A percentile compares a stretch with the other conserved stretches of the same genome.
These are phyloP conservation scores for Brachyalestes nurse DNA, from an alignment of 2,797 vertebrate species.

Conservation along the genomic window DNA sequence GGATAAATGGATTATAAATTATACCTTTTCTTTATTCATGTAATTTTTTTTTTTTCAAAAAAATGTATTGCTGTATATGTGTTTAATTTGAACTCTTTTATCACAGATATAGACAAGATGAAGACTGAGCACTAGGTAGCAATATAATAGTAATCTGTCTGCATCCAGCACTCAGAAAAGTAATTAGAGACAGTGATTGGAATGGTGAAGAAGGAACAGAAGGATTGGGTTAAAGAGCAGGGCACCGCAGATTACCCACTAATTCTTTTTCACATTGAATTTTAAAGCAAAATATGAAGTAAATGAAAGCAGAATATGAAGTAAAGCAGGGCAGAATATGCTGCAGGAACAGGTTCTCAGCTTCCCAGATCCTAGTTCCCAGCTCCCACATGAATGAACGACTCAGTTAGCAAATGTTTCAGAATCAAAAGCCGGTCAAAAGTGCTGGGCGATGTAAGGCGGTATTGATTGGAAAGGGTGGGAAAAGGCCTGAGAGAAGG, in stretches of 20 bases:
- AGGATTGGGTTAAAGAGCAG: conserved; percentile 45
- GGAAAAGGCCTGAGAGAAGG: neutral
- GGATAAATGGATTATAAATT: no score
- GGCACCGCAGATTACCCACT: conserved; percentile 33
- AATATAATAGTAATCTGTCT: conserved; percentile 75
- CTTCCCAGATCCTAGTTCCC: neutral
- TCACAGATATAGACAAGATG: neutral
- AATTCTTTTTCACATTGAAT: conserved; percentile 13
- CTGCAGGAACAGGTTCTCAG: conserved; percentile 3
- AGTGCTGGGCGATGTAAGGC: neutral
- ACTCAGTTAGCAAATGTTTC: neutral
- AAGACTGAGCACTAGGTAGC: conserved; percentile 29
- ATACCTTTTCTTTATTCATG: neutral
- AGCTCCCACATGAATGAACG: no score
- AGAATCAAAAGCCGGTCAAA: neutral
- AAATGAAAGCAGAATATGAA: conserved; percentile 37
- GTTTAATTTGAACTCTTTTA: neutral
- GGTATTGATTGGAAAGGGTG: neutral
- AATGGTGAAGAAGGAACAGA: conserved; percentile 54
- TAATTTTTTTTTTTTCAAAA: neutral
- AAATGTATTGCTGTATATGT: neutral
- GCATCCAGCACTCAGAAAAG: conserved; percentile 66
- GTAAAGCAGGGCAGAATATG: neutral
- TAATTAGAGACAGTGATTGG: conserved; percentile 71
- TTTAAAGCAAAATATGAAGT: conserved; percentile 36